Conservation (phyloP, 2,113 vertebrate species). For the Sciurus niger region DNA sequence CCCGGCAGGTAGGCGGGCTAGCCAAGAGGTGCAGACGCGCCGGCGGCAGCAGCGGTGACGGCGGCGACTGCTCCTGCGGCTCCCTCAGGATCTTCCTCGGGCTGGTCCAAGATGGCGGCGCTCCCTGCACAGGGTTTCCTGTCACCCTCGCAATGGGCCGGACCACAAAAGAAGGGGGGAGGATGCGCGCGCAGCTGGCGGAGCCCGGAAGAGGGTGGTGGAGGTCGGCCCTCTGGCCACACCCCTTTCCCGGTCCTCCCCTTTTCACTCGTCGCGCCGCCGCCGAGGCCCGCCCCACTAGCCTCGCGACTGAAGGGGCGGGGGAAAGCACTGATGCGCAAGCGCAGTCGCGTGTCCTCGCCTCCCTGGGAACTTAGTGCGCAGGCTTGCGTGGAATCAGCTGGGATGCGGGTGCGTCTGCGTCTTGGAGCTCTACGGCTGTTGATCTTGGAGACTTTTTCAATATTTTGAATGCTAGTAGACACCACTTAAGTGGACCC, state of each 20-base stretch:
- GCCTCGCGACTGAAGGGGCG: background rate
- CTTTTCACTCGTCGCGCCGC: background rate
- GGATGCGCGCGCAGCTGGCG: slow-evolving; percentile 77
- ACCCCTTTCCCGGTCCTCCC: slow-evolving; percentile 62
- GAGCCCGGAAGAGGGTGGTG: slow-evolving; percentile 63
- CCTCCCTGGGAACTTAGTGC: background rate
- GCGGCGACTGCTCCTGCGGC: slow-evolving; percentile 68
- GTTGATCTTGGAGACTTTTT: background rate
- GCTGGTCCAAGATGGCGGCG: slow-evolving; percentile 95
- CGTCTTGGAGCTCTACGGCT: fast-evolving
- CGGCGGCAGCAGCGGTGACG: background rate
- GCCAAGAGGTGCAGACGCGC: slow-evolving; percentile 22
- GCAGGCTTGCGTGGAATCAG: background rate
- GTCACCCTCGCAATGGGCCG: slow-evolving; percentile 88
- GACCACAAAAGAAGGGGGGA: slow-evolving; percentile 86
- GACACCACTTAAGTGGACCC: background rate
- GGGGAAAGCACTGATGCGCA: background rate
- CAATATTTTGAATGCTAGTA: background rate
- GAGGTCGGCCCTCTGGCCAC: slow-evolving; percentile 32
- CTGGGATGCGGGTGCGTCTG: fast-evolving
- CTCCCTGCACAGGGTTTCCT: slow-evolving; percentile 94
- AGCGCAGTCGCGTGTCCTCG: background rate
- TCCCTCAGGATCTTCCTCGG: slow-evolving; percentile 90
- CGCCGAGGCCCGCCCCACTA: background rate
- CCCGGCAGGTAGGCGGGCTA: slow-evolving; percentile 50